Base-by-base conservation (phyloP, 2,888 invertebrate genomes). In the Buathra laborator region DNA sequence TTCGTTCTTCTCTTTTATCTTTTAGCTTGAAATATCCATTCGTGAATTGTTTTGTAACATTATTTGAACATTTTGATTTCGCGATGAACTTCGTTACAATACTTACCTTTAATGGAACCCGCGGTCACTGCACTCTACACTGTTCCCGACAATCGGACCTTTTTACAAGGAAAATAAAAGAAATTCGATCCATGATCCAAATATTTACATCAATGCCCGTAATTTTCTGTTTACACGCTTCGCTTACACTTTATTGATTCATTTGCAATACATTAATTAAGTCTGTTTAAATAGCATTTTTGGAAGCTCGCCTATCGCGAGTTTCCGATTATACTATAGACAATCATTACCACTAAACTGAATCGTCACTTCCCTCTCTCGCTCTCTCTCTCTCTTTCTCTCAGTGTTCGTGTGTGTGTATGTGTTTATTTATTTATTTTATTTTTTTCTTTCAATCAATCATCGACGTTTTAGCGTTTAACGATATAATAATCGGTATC, bases 221-320 rank as follows among this genome's bases (percentile, higher is more conserved):
- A 9, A 78, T 84, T 77, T 87, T 90, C 90, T 87, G 91, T 91
- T 92, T 93, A 92, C 93, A 93, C 92, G 92, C 93, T 92, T 93
- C 92, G 90, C 93, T 93, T 93, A 93, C 91, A 92, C 90, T 93
- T 93, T 93, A 93, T 93, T 93, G 92, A 93, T 93, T 92, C 90
- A 92, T 93, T 93, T 92, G 92, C 92, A 92, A 91, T 93, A 93
- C 93, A 93, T 93, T 93, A 93, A 93, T 93, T 93, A 93, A 93
- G 93, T 93, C 92, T 92, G 92, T 93, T 93, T 93, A 93, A 93
- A 93, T 93, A 93, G 93, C 93, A 91, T 92, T 88, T 88, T 91
- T 71, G 74, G 89, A 91, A 92, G 91, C 89, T 89, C 68, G 90
- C 92, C 92, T 93, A 93, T 87, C 87, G 92, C 91, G 91, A 89